Percentiles rank a stretch among this genome's conserved stretches.
Evolutionary conservation across 2,797 vertebrate genomes (phyloP).

Genomic region (Ispidina picta): DNA sequence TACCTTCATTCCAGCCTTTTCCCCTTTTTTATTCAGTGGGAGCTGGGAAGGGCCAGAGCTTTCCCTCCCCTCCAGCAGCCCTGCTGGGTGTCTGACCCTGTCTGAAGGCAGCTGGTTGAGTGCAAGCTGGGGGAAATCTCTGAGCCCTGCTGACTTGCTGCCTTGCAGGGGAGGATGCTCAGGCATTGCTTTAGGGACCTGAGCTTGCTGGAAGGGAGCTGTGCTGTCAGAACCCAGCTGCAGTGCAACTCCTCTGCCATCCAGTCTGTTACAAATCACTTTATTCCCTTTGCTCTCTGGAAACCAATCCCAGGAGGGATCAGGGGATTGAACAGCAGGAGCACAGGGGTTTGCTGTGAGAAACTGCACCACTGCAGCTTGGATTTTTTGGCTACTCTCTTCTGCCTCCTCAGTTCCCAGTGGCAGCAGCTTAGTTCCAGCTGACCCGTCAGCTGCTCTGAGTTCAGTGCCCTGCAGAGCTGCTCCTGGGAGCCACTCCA

Average conservation of each 20-base stretch:
- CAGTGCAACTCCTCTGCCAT: too few species aligned
- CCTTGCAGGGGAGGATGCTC: not conserved
- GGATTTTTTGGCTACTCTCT: not conserved
- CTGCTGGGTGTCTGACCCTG: accelerated
- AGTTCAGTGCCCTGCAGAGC: not conserved
- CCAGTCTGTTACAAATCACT: accelerated
- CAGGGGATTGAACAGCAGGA: not conserved
- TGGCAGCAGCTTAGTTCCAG: not conserved
- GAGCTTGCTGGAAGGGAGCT: not conserved
- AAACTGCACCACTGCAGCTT: not conserved
- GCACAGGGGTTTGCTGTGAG: not conserved
- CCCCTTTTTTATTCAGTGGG: not conserved
- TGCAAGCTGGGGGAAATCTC: not conserved
- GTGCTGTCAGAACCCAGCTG: not conserved
- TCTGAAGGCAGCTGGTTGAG: not conserved
- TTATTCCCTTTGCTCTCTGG: not conserved
- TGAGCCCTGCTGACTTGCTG: not conserved
- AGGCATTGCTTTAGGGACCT: not conserved
- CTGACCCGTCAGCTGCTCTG: not conserved
- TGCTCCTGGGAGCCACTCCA: not conserved
- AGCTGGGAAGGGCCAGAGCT: not conserved
- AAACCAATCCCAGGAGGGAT: accelerated
- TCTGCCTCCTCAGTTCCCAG: not conserved
- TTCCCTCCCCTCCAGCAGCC: not conserved
- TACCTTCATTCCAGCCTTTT: not conserved